These are phyloP conservation scores for Acropternis orthonyx DNA, from an alignment of 2,797 vertebrate genomes.

Conservation along the genomic window DNA sequence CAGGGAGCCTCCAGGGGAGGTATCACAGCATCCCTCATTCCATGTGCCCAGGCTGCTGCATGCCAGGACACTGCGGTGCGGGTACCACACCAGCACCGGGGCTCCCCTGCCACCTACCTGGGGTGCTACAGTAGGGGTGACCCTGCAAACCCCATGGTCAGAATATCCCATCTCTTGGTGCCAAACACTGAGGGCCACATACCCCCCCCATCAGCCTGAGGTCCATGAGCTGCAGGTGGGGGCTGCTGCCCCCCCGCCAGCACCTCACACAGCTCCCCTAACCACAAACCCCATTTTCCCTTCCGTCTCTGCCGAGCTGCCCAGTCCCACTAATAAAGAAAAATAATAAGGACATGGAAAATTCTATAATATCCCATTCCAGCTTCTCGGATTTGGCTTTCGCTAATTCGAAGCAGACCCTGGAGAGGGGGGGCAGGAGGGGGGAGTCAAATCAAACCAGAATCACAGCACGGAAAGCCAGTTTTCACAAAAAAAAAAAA, in stretches of 20 bases:
- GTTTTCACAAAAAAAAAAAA: neutral
- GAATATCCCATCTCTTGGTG: too few species aligned
- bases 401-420: constrained; percentile 54
- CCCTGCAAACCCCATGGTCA: neutral
- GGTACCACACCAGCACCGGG: neutral
- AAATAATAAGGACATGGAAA: constrained; percentile 63
- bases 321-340: constrained; percentile 18
- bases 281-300: constrained; percentile 7
- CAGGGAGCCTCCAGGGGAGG: neutral
- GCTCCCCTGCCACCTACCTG: neutral
- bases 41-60: fast-evolving
- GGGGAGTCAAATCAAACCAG: constrained; percentile 34
- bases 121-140: neutral
- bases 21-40: fast-evolving
- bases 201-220: neutral
- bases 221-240: neutral
- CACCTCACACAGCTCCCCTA: neutral
- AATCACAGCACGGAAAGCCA: constrained; percentile 4
- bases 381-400: constrained; percentile 52
- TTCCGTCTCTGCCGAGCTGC: neutral
- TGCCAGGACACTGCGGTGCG: fast-evolving
- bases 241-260: neutral
- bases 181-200: fast-evolving
- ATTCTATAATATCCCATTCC: constrained; percentile 53
- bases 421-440: neutral